A percentile compares a stretch with the other conserved stretches of the same genome.
These are phyloP conservation scores for Dendrocincla fuliginosa DNA, from an alignment of 2,797 vertebrate genomes.

Conservation along the genomic window DNA sequence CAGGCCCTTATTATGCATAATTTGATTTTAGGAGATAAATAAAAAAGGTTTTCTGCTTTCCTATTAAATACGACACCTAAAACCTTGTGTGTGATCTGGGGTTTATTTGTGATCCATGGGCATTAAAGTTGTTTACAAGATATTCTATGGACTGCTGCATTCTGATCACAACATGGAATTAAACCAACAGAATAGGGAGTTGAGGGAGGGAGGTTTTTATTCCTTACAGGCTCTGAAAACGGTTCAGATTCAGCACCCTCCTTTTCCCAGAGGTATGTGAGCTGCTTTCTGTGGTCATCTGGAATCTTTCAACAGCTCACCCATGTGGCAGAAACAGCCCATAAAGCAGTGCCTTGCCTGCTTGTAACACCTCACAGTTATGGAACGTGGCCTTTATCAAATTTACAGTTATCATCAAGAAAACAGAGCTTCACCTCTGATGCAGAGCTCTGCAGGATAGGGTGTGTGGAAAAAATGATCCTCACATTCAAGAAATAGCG, in stretches of 20 bases:
- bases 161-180: background rate
- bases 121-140: background rate
- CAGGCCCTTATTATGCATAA: background rate
- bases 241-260: background rate
- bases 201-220: background rate
- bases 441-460: background rate
- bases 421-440: background rate
- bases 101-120: background rate
- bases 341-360: background rate
- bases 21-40: background rate
- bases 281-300: background rate
- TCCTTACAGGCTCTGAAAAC: background rate
- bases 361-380: background rate
- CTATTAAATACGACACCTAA: background rate
- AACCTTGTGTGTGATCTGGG: background rate
- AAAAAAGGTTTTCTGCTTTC: background rate
- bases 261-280: background rate
- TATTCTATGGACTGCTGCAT: background rate
- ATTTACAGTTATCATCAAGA: background rate
- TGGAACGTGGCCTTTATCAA: background rate
- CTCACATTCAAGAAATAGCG: fast-evolving
- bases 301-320: background rate
- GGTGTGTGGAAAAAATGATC: background rate
- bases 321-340: background rate
- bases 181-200: background rate